Conservation (phyloP, 1,140 invertebrate genomes). For the Plectrocnemia conspersa region DNA sequence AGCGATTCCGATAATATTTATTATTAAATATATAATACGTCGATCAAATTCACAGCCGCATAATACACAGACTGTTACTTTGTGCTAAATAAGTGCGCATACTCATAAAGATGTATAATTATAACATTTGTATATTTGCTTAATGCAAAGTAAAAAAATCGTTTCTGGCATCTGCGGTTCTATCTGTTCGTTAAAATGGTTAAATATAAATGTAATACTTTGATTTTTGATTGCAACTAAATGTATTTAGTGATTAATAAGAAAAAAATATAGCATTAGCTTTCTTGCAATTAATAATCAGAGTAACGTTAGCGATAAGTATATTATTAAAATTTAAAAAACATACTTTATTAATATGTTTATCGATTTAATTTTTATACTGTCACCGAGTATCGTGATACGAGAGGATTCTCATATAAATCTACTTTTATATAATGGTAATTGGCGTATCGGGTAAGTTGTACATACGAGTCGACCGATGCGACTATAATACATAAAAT, state of each 20-base stretch:
- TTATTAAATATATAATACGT: not conserved
- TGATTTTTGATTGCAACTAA: conserved; percentile 25
- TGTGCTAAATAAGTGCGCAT: not conserved
- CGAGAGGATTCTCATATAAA: too few species aligned
- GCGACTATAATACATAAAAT: too few species aligned
- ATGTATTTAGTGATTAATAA: conserved; percentile 7
- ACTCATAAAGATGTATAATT: conserved; percentile 16
- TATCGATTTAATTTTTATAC: too few species aligned
- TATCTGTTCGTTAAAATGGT: conserved; percentile 20
- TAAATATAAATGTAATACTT: conserved; percentile 17
- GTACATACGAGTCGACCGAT: too few species aligned
- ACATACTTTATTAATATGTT: too few species aligned
- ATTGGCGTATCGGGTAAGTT: too few species aligned
- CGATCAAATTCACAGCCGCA: not conserved
- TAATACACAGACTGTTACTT: not conserved
- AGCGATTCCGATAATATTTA: not conserved
- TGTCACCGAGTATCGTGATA: too few species aligned
- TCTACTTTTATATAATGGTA: too few species aligned
- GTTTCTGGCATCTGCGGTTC: conserved; percentile 30
- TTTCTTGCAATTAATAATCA: conserved; percentile 13
- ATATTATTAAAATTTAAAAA: too few species aligned
- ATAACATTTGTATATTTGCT: conserved; percentile 12
- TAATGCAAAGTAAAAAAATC: conserved; percentile 8
- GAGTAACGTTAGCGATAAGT: conserved; percentile 1
- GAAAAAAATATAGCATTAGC: conserved; percentile 11